These are phyloP conservation scores for Zonitis immaculata DNA, from an alignment of 2,888 invertebrate genomes.

Conservation along the genomic window DNA sequence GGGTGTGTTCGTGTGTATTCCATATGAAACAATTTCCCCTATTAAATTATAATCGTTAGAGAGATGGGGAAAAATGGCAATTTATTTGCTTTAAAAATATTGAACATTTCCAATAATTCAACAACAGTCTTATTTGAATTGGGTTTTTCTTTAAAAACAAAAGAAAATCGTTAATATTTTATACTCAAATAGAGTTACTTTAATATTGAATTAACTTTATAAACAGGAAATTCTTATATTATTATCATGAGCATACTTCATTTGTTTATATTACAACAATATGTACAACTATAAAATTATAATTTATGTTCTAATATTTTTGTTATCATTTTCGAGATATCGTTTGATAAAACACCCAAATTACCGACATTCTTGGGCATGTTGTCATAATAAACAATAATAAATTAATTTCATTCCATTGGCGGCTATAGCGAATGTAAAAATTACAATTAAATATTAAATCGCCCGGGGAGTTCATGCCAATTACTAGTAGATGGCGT, in stretches of 20 bases:
- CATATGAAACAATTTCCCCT: background rate
- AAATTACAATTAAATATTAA: too few relatives aligned
- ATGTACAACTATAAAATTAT: background rate
- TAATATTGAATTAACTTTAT: slow-evolving; percentile 13
- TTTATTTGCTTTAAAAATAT: background rate
- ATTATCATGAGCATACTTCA: background rate
- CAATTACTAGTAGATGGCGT: too few relatives aligned
- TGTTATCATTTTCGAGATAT: too few relatives aligned
- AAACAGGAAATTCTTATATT: slow-evolving; percentile 14
- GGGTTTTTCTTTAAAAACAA: too few relatives aligned
- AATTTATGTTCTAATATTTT: background rate
- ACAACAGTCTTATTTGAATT: slow-evolving; percentile 13
- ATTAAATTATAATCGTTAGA: background rate
- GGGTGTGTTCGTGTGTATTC: background rate
- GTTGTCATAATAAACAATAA: too few relatives aligned
- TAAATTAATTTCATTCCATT: too few relatives aligned
- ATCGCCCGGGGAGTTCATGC: too few relatives aligned
- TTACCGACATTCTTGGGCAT: background rate
- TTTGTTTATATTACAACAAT: background rate
- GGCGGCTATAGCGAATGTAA: too few relatives aligned
- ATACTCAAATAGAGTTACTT: background rate
- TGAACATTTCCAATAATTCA: slow-evolving; percentile 2
- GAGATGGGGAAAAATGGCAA: background rate
- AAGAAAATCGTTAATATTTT: too few relatives aligned
- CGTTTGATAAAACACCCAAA: too few relatives aligned